Evolutionary conservation across 2,888 invertebrate genomes (phyloP), one percentile per base, ranked within the genome.

Genomic region (Lasioglossum marginatum): DNA sequence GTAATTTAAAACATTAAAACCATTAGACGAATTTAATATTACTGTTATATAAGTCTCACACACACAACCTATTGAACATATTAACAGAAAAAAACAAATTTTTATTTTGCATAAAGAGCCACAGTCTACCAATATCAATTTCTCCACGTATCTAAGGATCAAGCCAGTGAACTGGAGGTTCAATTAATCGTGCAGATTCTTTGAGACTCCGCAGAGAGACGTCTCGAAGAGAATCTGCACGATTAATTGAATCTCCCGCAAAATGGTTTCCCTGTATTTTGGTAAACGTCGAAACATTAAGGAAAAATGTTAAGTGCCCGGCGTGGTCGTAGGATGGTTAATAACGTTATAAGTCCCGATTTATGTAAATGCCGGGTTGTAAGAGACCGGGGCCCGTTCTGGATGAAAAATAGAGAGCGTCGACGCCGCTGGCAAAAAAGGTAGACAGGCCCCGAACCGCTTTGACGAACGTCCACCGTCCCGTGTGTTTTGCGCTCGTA

Each of bases 401-500:
- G 16, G 23, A 75, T 5, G 81, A 77, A 72, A 76, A 60, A 81
- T 60, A 66, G 71, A 80, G 66, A 43, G 57, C 27, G 12, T 31
- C 70, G 60, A 70, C 73, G 82, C 82, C 79, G 85, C 71, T 14
- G 77, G 81, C 82, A 70, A 83, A 80, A 68, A 86, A 81, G 71
- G 70, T 73, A 78, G 86, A 86, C 75, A 84, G 80, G 74, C 71
- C 72, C 60, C 71, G 88, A 86, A 82, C 88, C 66, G 80, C 52
- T 81, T 88, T 79, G 86, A 88, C 84, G 88, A 86, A 86, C 86
- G 81, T 84, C 76, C 40, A 63, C 79, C 52, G 77, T 12, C 52
- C 68, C 23, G 37, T 40, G 23, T 86, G 86, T 88, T 88, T 88
- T 86, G 84, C 79, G 81, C 83, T 88, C 88, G 86, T 88, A 88